Base-by-base conservation (phyloP, 2,888 invertebrate genomes). In the Odontomyia ornata region DNA sequence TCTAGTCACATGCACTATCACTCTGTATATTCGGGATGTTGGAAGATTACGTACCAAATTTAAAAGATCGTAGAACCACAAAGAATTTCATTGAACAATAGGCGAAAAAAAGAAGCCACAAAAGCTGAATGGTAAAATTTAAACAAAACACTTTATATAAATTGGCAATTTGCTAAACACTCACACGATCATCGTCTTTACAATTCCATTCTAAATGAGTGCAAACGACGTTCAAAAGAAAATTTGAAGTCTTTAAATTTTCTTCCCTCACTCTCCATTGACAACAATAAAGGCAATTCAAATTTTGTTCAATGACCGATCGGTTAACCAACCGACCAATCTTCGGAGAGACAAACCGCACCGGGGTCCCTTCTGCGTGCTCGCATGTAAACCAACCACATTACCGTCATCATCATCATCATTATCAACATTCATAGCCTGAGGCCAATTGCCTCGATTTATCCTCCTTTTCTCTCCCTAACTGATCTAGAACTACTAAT, bases 401-500 rank as follows among this genome's bases (percentile, higher is more conserved):
- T 11, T 30, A 28, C 30, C 64, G 13, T 28, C 64, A 18, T 30
- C 64, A 30, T 64, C 30, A 30, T 27, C 64, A 30, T 21, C 57
- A 60, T 23, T 23, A 2, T 7, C 57, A 9, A 60, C 57, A 60
- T 60, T 28, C 64, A 30, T 28, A 18, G 15, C n/a, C 15, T 11
- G 30, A 15, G 64, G 64, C 71, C 52, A 25, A 52, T 71, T 52
- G 71, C 27, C 64, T 9, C 13, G 23, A 28, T 9, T 67, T 67
- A 36, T 36, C 36, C 36, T 9, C 60, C 25, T 21, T n/a, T n/a
- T 18, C 52, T 7, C 52, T 18, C n/a, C 18, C 52, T 15, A 52
- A 5, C 21, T 60, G 47, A 47, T 46, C 47, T 46, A 71, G 71
- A 71, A 71, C 47, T 52, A 25, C 27, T 71, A 71, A 71, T 71